Conservation (phyloP, 2,113 vertebrate genomes). For the Mellivora capensis region DNA sequence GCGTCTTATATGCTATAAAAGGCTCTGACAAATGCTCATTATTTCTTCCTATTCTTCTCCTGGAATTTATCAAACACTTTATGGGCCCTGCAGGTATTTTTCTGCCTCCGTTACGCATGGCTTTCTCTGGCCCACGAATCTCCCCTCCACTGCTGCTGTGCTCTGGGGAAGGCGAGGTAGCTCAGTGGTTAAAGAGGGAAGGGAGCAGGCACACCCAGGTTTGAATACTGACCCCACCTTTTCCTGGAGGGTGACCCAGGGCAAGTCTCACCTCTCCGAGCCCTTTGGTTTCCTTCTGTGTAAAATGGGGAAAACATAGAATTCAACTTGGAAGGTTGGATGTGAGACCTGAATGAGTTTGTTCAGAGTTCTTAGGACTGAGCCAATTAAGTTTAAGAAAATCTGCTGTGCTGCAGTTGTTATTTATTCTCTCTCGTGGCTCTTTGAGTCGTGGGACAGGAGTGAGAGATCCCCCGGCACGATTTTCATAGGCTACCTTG, state of each 20-base stretch:
- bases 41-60: slow-evolving; percentile 73
- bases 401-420: background rate
- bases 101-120: background rate
- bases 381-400: background rate
- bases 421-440: background rate
- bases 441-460: background rate
- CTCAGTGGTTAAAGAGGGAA: background rate
- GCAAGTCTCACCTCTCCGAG: background rate
- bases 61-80: slow-evolving; percentile 74
- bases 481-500: background rate
- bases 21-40: slow-evolving; percentile 74
- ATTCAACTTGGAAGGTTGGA: background rate
- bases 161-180: background rate
- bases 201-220: background rate
- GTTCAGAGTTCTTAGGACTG: background rate
- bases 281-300: background rate
- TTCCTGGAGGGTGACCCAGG: background rate
- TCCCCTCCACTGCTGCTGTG: background rate
- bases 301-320: background rate
- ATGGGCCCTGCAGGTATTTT: slow-evolving; percentile 61
- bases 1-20: slow-evolving; percentile 64
- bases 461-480: background rate
- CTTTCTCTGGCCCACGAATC: slow-evolving; percentile 29
- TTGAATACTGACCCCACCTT: background rate
- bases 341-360: background rate